phyloP scores from a whole-genome alignment of 2,888 invertebrate genomes.

The Drosophila pseudotalamancana region DNA sequence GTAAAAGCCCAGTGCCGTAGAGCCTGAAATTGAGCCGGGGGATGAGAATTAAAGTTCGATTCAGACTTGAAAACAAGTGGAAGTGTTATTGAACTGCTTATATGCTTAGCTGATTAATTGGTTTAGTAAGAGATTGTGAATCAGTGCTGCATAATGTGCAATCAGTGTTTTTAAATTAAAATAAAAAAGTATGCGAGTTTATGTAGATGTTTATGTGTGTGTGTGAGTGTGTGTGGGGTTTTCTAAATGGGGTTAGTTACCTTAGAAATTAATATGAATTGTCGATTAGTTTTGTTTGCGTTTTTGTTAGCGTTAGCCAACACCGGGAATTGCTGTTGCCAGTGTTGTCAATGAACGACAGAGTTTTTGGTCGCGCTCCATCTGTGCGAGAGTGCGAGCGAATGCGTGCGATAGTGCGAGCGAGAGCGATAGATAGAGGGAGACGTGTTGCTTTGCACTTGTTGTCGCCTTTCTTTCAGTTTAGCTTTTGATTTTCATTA shows the following conservation, averaged over 20 bases:
- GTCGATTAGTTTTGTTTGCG: conserved; percentile 69
- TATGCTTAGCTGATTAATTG: background rate
- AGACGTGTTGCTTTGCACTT: conserved; percentile 9
- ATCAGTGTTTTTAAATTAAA: conserved; percentile 26
- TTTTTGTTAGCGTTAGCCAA: conserved; percentile 51
- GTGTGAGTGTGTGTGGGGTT: background rate
- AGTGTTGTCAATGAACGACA: conserved; percentile 25
- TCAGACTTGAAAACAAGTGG: background rate
- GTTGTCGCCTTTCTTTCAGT: conserved; percentile 8
- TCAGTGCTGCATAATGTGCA: conserved; percentile 35
- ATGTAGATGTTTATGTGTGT: background rate
- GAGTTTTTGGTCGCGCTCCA: conserved; percentile 40
- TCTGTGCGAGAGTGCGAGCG: conserved; percentile 14
- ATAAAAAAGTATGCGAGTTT: conserved; percentile 10
- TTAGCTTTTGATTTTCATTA: conserved; percentile 8
- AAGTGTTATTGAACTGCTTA: background rate
- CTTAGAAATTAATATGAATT: conserved; percentile 76
- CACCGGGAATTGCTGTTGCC: conserved; percentile 30
- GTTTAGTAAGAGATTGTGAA: conserved; percentile 4
- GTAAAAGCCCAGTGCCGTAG: conserved; percentile 92
- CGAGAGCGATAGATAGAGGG: conserved; percentile 6
- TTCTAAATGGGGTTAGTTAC: conserved; percentile 71
- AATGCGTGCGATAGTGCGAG: conserved; percentile 4
- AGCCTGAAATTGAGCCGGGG: conserved; percentile 77
- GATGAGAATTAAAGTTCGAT: background rate